A percentile compares a stretch with the other conserved stretches of the same genome.
Conservation (phyloP, 2,888 invertebrate genomes). For the Marasmarcha lunaedactyla region DNA sequence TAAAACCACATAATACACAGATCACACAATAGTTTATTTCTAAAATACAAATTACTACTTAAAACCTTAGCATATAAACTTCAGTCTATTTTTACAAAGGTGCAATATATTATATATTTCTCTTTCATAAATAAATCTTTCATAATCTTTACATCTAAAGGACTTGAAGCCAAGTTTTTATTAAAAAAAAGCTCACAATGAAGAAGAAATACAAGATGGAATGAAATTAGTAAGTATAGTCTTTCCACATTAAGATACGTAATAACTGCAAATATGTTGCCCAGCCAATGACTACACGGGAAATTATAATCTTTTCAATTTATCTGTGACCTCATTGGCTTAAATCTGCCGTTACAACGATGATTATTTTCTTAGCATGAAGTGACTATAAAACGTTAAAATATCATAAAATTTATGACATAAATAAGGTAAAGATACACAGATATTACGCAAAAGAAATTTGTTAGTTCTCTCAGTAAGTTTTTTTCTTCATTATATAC, state of each 20-base stretch:
- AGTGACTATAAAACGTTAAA: no score
- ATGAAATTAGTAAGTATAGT: no score
- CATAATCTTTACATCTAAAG: slow-evolving; percentile 17
- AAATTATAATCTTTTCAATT: no score
- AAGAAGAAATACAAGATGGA: neutral
- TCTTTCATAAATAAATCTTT: slow-evolving; percentile 31
- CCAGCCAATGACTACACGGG: no score
- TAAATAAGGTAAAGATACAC: neutral
- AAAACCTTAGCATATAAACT: slow-evolving; percentile 12
- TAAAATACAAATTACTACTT: slow-evolving; percentile 21
- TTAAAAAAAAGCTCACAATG: neutral
- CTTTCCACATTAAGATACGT: no score
- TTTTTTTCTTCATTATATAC: neutral
- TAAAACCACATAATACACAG: slow-evolving; percentile 14
- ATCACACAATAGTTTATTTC: slow-evolving; percentile 27
- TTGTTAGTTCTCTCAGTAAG: neutral
- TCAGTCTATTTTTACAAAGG: slow-evolving; percentile 39
- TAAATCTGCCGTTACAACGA: no score
- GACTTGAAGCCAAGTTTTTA: slow-evolving; percentile 8
- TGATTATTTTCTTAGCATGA: no score
- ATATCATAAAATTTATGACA: neutral
- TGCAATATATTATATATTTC: slow-evolving; percentile 34
- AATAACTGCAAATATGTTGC: neutral
- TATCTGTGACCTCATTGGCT: no score
- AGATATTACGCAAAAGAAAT: neutral